Conservation (phyloP, 1,140 invertebrate genomes). For the Panagrolaimus sp. region DNA sequence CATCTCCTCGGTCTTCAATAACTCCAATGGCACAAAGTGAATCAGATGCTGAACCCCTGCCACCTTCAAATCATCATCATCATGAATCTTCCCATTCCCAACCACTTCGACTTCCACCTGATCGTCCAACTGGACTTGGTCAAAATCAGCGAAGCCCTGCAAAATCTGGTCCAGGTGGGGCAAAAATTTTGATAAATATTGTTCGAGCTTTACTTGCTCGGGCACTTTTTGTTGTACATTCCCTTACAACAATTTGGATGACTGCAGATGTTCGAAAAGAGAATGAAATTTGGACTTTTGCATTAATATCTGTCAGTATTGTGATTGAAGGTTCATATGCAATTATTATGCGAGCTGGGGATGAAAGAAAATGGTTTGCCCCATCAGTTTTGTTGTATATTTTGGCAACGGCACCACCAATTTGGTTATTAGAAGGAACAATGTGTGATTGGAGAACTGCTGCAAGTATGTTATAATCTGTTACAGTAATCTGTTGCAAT, state of each 20-base stretch:
- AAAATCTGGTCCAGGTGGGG: background rate
- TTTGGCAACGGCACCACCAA: slow-evolving; percentile 55
- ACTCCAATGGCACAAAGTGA: background rate
- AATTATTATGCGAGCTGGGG: slow-evolving; percentile 56
- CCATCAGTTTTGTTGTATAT: slow-evolving; percentile 55
- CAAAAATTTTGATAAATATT: slow-evolving; percentile 40
- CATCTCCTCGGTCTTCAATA: background rate
- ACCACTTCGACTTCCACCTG: background rate
- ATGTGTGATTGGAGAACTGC: slow-evolving; percentile 44
- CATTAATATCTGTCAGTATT: slow-evolving; percentile 53
- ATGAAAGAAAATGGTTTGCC: slow-evolving; percentile 59
- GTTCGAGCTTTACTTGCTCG: slow-evolving; percentile 50
- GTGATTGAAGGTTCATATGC: slow-evolving; percentile 54
- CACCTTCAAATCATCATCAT: slow-evolving; percentile 13
- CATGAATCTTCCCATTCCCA: background rate
- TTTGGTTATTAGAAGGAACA: slow-evolving; percentile 53
- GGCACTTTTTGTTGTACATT: slow-evolving; percentile 53
- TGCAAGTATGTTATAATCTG: background rate
- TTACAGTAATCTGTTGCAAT: background rate
- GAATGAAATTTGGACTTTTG: slow-evolving; percentile 55
- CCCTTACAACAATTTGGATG: slow-evolving; percentile 48
- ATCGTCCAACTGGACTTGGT: background rate
- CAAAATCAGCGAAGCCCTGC: background rate
- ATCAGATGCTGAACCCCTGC: background rate
- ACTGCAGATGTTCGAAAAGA: slow-evolving; percentile 35